Base-by-base conservation (phyloP, 2,888 invertebrate species). In the Bombylius discolor region DNA sequence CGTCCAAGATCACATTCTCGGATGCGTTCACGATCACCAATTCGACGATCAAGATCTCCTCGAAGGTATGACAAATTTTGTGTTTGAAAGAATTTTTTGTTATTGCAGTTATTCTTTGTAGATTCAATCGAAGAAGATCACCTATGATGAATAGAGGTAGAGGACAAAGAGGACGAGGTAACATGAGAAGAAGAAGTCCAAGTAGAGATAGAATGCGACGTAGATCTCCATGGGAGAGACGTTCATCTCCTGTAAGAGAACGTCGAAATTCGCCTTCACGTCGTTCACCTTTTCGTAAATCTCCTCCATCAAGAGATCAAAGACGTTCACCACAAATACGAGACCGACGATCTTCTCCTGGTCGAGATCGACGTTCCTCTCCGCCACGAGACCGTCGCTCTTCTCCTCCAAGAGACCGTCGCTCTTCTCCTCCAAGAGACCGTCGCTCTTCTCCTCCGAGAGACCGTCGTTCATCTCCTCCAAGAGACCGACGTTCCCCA, bases 171-270 rank as follows among this genome's bases (percentile, higher is more conserved):
- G 53, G 57, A 11, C 46, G 52, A 23, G 50, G 49, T 34, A 57
- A 59, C 42, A 57, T 59, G 55, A 55, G 73, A 64, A 67, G 72
- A 50, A 67, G 70, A 32, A 69, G 71, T 59, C 68, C 68, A 50
- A 66, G 66, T 51, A 59, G 65, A 2, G 64, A 65, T 47, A 63
- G 67, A 34, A 66, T 66, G 52, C 66, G 67, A 6, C 66, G 68
- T 4, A 64, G 61, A 51, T 65, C 68, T 6, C 57, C 63, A 59
- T 57, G 76, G 71, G 44, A 78, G 75, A 61, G 76, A 75, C 34
- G 76, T 77, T 49, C 67, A 76, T 4, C 76, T 76, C 55, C 55
- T 5, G 14, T 51, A 5, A 62, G 65, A 5, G 68, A 68, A 31
- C 66, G 70, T 7, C 65, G 68, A 55, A 66, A 65, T 47, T 68